Evolutionary conservation across 1,140 invertebrate species (phyloP), one percentile per base, ranked within the genome.

Genomic region (Calephelis nemesis): DNA sequence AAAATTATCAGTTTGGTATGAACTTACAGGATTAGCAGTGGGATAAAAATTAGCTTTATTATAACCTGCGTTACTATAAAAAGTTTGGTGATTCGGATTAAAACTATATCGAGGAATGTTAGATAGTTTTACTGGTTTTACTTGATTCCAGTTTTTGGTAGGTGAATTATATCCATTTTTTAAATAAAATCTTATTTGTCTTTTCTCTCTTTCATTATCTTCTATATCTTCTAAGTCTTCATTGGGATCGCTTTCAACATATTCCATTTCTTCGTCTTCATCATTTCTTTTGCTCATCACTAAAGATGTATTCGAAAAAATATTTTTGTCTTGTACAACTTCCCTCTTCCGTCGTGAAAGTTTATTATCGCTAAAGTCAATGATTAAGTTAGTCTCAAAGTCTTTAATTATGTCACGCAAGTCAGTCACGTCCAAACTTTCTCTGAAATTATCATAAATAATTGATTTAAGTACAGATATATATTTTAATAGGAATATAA

Each of bases 161-260:
- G 79, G 73, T 54, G 66, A 54, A 65, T 84, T 88, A 50, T 79
- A 82, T 40, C 80, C 82, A 68, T 90, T 85, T 80, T 88, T 87
- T 67, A 83, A 74, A 80, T 84, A 84, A 72, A 89, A 84, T 77
- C 92, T 74, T 50, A 89, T 76, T 86, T 92, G 92, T 79, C 92
- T 84, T 74, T 92, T 92, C 52, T 88, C 89, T 76, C 92, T 84
- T 64, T 92, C 92, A 70, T 68, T 79, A 62, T 90, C 83, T 49
- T 76, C 71, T 63, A 70, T 72, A 52, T 65, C 64, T 49, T 78
- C 77, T 48, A 54, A 45, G 47, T 69, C 62, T 63, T 64, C 58
- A 68, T 74, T 76, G 52, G 74, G 75, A n/a, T 79, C 76, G 13
- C 67, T 70, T 74, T 89, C 85, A 63, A 83, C 62, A 74, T 85